Evolutionary conservation across 2,797 vertebrate species (phyloP), one percentile per base, ranked within the genome.

Genomic region (Darevskia nairensis): DNA sequence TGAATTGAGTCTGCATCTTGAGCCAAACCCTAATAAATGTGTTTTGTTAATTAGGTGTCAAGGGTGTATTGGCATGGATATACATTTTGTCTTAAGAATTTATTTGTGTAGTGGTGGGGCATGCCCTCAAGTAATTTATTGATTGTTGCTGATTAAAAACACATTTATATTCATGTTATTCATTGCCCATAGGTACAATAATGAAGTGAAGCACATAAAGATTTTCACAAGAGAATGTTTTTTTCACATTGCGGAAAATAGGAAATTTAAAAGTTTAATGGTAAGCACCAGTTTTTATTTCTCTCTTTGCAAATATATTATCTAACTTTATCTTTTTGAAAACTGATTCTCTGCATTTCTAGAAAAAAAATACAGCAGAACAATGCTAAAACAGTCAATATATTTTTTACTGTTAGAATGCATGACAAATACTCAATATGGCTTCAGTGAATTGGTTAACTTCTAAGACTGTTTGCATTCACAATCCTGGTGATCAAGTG

Each of bases 121-220:
- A 93, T 96, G 94, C 95, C 97, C 95, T 93, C 94, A 96, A 96
- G 97, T 97, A 96, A 64, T 93, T 96, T 97, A 98, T 98, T 97
- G 98, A 99, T 98, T 97, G 95, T 77, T 83, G 93, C 98, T 98
- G 96, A 98, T 98, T 98, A 98, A 98, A 97, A 97, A 94, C 97
- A 97, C 97, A 98, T 99, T 97, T 98, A 98, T 98, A 98, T 98
- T 98, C 97, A 98, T 97, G 97, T 97, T 98, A 98, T 98, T 98
- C 97, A 96, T 97, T 97, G 97, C 97, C 98, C 94, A 96, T 98
- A 99, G 99, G 98, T 99, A 98, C 97, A 99, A 98, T 98, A 99
- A 98, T 4, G 99, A 99, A 96, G 98, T 99, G 97, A 99, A 99
- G 95, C 99, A 99, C 97, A 99, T 99, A 97, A 99, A 98, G 98